These are phyloP conservation scores for Caenorhabditis macrosperma DNA, from an alignment of 2,888 invertebrate genomes.

Conservation along the genomic window DNA sequence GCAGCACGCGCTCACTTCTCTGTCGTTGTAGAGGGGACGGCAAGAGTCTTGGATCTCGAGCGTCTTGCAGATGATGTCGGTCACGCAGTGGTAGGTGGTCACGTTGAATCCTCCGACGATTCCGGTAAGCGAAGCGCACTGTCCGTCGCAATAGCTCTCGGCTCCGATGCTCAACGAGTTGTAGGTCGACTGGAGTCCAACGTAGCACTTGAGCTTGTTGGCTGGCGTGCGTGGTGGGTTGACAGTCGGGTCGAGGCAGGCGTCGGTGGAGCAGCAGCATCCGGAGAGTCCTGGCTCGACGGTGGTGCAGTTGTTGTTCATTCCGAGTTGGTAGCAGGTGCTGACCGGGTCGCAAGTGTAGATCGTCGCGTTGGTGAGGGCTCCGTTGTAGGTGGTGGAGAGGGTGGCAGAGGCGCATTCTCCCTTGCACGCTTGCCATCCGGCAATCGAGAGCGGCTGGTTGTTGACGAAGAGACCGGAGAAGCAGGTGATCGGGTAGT, in stretches of 20 bases:
- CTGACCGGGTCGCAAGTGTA: conserved; percentile 62
- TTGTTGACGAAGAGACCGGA: conserved; percentile 58
- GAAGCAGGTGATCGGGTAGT: conserved; percentile 63
- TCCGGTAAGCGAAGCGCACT: conserved; percentile 62
- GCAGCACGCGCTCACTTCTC: conserved; percentile 61
- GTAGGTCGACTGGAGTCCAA: conserved; percentile 62
- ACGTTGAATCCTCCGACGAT: conserved; percentile 58
- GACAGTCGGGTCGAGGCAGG: conserved; percentile 61
- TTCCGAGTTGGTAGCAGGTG: conserved; percentile 49
- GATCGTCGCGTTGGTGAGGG: conserved; percentile 44
- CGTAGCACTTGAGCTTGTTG: conserved; percentile 65
- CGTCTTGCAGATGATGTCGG: conserved; percentile 55
- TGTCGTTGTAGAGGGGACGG: conserved; percentile 28
- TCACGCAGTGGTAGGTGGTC: conserved; percentile 62
- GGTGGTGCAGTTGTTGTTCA: conserved; percentile 56
- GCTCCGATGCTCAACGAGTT: conserved; percentile 58
- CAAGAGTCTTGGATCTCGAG: conserved; percentile 56
- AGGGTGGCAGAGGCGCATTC: conserved; percentile 63
- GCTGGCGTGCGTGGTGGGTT: conserved; percentile 53
- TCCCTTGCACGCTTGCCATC: conserved; percentile 66
- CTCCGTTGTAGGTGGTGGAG: conserved; percentile 44
- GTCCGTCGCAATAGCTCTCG: conserved; percentile 61
- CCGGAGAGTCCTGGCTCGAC: conserved; percentile 56
- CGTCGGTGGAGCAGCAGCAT: conserved; percentile 61
- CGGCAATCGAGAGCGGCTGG: conserved; percentile 28